These are phyloP conservation scores for Tetragonisca angustula DNA, from an alignment of 2,888 invertebrate genomes.

Conservation along the genomic window DNA sequence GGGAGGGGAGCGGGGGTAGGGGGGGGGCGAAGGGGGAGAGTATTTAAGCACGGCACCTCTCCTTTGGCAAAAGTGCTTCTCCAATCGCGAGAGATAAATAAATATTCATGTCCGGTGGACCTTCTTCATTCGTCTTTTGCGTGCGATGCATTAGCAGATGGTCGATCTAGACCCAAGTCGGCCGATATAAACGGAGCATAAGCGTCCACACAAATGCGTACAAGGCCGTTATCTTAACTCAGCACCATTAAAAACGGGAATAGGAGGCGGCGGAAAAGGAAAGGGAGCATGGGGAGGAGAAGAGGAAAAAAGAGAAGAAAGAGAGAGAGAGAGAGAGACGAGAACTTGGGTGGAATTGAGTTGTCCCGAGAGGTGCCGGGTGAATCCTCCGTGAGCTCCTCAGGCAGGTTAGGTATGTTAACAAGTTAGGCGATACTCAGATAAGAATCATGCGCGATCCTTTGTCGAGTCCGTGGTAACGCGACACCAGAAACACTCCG, in stretches of 20 bases:
- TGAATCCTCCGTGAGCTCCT: conserved; percentile 72
- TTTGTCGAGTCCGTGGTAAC: conserved; percentile 81
- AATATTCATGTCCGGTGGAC: conserved; percentile 71
- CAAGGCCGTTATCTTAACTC: conserved; percentile 77
- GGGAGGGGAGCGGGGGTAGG: conserved; percentile 1
- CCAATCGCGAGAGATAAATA: conserved; percentile 70
- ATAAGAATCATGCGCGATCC: conserved; percentile 82
- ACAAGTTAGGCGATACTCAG: conserved; percentile 83
- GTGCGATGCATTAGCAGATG: conserved; percentile 74
- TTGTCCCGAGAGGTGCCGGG: conserved; percentile 75
- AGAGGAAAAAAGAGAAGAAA: neutral
- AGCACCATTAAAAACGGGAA: conserved; percentile 70
- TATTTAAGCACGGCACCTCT: conserved; percentile 64
- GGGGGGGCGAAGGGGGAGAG: conserved; percentile 35
- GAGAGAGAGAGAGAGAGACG: conserved; percentile 9
- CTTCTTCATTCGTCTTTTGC: conserved; percentile 68
- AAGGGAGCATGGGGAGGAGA: neutral
- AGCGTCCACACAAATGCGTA: conserved; percentile 69
- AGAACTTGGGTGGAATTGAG: conserved; percentile 71
- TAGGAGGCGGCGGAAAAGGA: conserved; percentile 54
- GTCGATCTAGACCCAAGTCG: conserved; percentile 67
- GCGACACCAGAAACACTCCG: conserved; percentile 81
- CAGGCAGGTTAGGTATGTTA: conserved; percentile 82
- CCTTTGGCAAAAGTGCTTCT: conserved; percentile 61
- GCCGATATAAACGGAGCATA: conserved; percentile 67